Conservation (phyloP, 1,140 invertebrate species). For the Drosophila yakuba region DNA sequence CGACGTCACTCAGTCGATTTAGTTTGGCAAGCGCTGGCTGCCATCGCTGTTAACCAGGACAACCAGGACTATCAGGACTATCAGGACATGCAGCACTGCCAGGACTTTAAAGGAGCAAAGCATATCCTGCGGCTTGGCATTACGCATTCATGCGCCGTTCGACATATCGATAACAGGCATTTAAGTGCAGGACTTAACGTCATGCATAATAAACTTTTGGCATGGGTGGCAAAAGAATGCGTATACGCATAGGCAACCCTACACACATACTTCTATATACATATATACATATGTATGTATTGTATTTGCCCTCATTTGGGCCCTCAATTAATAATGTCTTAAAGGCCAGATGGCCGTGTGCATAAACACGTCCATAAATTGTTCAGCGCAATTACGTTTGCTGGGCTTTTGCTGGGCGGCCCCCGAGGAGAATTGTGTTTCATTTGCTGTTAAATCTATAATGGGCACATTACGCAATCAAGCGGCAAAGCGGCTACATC, state of each 20-base stretch:
- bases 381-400: constrained; percentile 55
- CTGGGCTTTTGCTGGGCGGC: neutral
- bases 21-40: constrained; percentile 2
- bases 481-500: constrained; percentile 30
- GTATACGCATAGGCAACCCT: no score
- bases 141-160: constrained; percentile 15
- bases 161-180: constrained; percentile 32
- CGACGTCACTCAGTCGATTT: constrained; percentile 8
- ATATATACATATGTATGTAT: no score
- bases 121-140: constrained; percentile 8
- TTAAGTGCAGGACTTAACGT: constrained; percentile 2
- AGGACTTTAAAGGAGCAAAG: constrained; percentile 6
- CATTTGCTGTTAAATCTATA: constrained; percentile 51
- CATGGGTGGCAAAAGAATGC: neutral
- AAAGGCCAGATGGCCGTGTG: constrained; percentile 12
- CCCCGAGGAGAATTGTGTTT: constrained; percentile 29
- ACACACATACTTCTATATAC: neutral
- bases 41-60: constrained; percentile 2
- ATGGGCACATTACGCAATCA: constrained; percentile 68
- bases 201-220: constrained; percentile 19
- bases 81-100: no score
- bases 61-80: no score
- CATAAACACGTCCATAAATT: constrained; percentile 61
- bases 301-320: constrained; percentile 22
- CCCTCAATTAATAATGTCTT: constrained; percentile 43